Evolutionary conservation across 2,797 vertebrate genomes (phyloP).

Genomic region (Eulemur rubriventer): DNA sequence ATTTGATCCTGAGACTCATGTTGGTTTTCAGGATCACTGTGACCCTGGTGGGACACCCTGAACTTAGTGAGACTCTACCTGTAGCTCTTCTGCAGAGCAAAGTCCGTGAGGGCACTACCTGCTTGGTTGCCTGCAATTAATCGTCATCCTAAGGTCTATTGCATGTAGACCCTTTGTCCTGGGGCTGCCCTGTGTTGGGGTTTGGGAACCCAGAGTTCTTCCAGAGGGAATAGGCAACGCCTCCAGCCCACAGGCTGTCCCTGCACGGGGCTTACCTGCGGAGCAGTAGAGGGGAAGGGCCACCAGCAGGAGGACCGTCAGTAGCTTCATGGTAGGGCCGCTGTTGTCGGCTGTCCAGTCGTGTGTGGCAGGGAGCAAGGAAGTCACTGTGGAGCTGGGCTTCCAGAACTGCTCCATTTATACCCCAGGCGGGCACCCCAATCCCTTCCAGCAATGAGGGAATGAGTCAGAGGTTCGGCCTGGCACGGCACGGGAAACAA

Average conservation of each 20-base stretch:
- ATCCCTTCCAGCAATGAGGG: not conserved
- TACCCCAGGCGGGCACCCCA: not conserved
- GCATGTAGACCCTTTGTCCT: not conserved
- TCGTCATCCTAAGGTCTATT: too few species aligned
- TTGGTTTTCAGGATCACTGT: not conserved
- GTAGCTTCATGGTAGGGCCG: conserved; percentile 27
- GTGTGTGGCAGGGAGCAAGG: not conserved
- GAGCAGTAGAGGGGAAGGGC: not conserved
- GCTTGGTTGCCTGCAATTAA: not conserved
- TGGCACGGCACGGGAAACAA: not conserved
- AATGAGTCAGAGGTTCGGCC: not conserved
- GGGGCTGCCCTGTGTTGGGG: not conserved
- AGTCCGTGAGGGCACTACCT: not conserved
- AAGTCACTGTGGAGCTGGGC: not conserved
- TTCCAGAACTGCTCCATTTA: not conserved
- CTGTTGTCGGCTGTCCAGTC: too few species aligned
- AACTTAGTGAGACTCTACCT: not conserved
- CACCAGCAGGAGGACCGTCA: not conserved
- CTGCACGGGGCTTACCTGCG: not conserved
- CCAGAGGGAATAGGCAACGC: not conserved
- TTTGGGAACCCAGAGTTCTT: not conserved
- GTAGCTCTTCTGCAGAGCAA: not conserved
- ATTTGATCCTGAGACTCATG: not conserved
- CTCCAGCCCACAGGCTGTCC: not conserved
- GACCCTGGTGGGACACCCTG: not conserved